phyloP scores from a whole-genome alignment of 1,140 invertebrate genomes.

The Phymastichus coffea region DNA sequence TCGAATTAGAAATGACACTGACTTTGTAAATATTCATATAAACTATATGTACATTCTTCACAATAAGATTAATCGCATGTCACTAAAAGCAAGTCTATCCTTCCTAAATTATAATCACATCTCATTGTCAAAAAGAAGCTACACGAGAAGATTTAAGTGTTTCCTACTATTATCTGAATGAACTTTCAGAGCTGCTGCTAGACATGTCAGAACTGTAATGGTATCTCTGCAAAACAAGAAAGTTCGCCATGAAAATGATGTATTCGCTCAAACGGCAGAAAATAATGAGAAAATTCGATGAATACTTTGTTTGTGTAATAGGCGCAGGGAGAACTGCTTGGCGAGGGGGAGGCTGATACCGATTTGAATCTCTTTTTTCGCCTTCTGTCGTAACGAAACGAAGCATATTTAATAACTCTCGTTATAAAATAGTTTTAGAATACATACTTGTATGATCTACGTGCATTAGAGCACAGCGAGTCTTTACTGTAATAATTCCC shows the following conservation, averaged over 20 bases:
- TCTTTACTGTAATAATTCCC: constrained; percentile 38
- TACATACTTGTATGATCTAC: constrained; percentile 34
- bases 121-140: too few species aligned
- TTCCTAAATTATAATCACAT: too few species aligned
- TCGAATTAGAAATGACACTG: not conserved
- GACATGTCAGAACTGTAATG: constrained; percentile 34
- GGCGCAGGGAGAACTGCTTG: constrained; percentile 20
- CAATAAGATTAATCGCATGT: not conserved
- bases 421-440: not conserved
- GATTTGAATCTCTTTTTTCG: constrained; percentile 30
- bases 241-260: not conserved
- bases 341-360: constrained; percentile 26
- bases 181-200: constrained; percentile 30
- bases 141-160: too few species aligned
- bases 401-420: too few species aligned
- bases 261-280: not conserved
- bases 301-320: constrained; percentile 5
- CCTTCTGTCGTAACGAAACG: too few species aligned
- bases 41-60: constrained; percentile 15
- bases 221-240: constrained; percentile 21
- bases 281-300: not conserved
- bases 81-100: not conserved
- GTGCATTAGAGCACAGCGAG: constrained; percentile 25
- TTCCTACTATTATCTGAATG: constrained; percentile 3
- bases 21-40: constrained; percentile 4